Base-by-base conservation (phyloP, 2,113 vertebrate species). In the Myrmophylax atrothorax region DNA sequence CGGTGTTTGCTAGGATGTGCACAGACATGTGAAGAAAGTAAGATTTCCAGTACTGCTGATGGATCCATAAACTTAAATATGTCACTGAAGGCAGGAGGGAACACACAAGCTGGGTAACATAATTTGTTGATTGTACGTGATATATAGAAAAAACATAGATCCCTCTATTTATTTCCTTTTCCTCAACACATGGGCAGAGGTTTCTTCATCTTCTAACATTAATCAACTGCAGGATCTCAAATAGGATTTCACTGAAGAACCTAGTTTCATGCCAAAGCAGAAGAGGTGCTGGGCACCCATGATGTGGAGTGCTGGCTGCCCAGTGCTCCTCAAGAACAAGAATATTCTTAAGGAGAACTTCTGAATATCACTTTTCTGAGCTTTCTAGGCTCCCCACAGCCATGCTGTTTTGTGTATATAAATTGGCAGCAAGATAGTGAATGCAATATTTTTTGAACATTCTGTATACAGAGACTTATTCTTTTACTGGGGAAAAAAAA, bases 381-480 rank as follows among this genome's bases (percentile, higher is more conserved):
- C 47, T 84, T 55, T 67, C 47, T 4, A 70, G 49, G 38, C 46
- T 72, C 44, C 63, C 33, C 67, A 72, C 28, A 78, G 25, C 44
- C 52, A 79, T 13, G 38, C 22, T 90, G 72, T 25, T 90, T 86
- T 84, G 59, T 82, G 49, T 81, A 69, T 52, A 78, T 70, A 90
- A 81, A 91, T 86, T 70, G 86, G 76, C 66, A 88, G 49, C 69
- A 78, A 74, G 37, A 90, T 7, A 64, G n/a, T 8, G n/a, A 82
- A 82, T 38, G 26, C 28, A 78, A 23, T 53, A 33, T 52, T 72
- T 90, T 84, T 73, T 84, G 8, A 90, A 68, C 22, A 67, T 47
- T 93, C 24, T 64, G 38, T 44, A 75, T 78, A 77, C 72, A 92
- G 44, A 94, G 76, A 89, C 7, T 25, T 88, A 91, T 87, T 96